Conservation (phyloP, 2,113 vertebrate genomes). For the Otolemur garnettii region DNA sequence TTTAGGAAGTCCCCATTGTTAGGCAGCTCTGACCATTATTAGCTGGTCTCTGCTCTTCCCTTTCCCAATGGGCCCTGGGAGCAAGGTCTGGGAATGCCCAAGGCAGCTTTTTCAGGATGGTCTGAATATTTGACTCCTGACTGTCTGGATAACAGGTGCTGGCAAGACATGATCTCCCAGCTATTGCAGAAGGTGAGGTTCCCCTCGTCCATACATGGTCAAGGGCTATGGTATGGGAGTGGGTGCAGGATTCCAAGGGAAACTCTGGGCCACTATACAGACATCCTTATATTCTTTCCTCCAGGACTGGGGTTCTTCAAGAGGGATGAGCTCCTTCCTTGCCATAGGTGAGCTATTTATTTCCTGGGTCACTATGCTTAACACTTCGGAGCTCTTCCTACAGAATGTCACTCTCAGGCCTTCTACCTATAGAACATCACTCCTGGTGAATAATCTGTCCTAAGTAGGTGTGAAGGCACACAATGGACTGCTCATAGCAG, state of each 20-base stretch:
- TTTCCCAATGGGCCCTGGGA: not conserved
- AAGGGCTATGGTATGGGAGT: not conserved
- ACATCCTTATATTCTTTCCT: not conserved
- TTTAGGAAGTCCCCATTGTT: not conserved
- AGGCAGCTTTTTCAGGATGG: not conserved
- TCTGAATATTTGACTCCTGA: not conserved
- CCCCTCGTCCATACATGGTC: not conserved
- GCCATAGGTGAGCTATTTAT: not conserved
- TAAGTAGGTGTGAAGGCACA: not conserved
- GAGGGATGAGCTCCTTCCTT: fast-evolving
- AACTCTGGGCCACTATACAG: not conserved
- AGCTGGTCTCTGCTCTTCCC: not conserved
- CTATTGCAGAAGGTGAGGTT: not conserved
- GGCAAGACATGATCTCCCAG: not conserved
- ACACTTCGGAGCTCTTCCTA: not conserved
- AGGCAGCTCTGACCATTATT: not conserved
- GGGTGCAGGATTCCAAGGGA: not conserved
- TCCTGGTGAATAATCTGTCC: not conserved
- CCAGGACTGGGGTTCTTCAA: not conserved
- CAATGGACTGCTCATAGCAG: not conserved
- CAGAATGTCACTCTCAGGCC: not conserved
- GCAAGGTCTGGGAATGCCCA: not conserved
- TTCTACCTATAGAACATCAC: not conserved
- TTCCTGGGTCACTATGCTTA: not conserved
- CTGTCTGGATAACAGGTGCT: not conserved